phyloP scores from a whole-genome alignment of 1,140 invertebrate species.

The Ceratitis capitata region DNA sequence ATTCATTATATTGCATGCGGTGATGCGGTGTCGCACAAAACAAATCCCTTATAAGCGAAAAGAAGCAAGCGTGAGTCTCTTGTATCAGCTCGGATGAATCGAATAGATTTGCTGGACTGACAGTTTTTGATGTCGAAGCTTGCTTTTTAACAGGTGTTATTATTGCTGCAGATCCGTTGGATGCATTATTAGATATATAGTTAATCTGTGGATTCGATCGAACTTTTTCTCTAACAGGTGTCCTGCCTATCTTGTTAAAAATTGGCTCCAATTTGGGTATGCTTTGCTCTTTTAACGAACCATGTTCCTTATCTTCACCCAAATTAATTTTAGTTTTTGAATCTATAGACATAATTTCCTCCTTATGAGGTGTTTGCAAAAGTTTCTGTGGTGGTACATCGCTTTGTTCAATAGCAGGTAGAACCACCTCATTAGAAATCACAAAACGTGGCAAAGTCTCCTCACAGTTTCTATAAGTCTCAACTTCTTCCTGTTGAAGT shows the following conservation, averaged over 20 bases:
- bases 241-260: not conserved
- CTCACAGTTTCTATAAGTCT: slow-evolving; percentile 55
- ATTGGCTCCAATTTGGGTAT: slow-evolving; percentile 42
- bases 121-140: not conserved
- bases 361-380: slow-evolving; percentile 1
- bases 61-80: slow-evolving; percentile 83
- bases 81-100: slow-evolving; percentile 67
- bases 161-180: not conserved
- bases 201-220: not conserved
- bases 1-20: slow-evolving; percentile 76
- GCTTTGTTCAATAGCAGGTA: slow-evolving; percentile 9
- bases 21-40: slow-evolving; percentile 85
- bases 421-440: slow-evolving; percentile 38
- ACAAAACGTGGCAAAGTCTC: slow-evolving; percentile 17
- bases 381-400: not conserved
- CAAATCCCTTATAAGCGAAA: slow-evolving; percentile 82
- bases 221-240: not conserved
- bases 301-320: not conserved
- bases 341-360: not conserved
- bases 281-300: not conserved
- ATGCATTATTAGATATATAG: not conserved
- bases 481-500: slow-evolving; percentile 43
- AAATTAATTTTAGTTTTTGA: not conserved
- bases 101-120: not conserved
- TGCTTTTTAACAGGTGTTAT: not conserved